A percentile compares a stretch with the other conserved stretches of the same genome.
phyloP scores from a whole-genome alignment of 1,140 invertebrate genomes.

The Maconellicoccus hirsutus region DNA sequence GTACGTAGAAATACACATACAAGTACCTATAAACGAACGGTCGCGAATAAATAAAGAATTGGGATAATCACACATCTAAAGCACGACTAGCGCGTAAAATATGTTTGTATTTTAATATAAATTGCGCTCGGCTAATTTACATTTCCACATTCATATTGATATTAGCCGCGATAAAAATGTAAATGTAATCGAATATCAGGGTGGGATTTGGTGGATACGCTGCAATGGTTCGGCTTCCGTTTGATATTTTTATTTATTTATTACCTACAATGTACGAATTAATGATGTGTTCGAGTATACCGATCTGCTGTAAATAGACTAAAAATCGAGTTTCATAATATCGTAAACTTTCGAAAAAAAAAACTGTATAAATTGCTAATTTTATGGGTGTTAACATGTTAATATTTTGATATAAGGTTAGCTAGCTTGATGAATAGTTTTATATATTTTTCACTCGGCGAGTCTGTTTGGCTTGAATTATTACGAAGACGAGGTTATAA shows the following conservation, averaged over 20 bases:
- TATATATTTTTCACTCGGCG: not conserved
- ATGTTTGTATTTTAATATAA: constrained; percentile 2
- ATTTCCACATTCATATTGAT: constrained; percentile 9
- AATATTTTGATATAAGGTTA: constrained; percentile 6
- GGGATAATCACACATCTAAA: no score
- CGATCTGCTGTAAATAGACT: no score
- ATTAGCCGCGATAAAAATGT: constrained; percentile 1
- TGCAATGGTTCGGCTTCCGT: constrained; percentile 6
- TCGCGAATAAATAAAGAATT: no score
- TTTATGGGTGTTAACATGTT: constrained; percentile 4
- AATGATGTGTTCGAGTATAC: not conserved
- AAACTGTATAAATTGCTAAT: not conserved
- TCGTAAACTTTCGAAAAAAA: no score
- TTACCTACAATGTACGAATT: constrained; percentile 9
- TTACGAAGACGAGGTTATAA: not conserved
- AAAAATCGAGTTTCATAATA: not conserved
- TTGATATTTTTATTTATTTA: constrained; percentile 6
- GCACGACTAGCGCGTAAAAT: not conserved
- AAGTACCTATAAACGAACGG: no score
- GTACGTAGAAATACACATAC: no score
- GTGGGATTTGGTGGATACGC: not conserved
- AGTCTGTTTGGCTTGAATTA: not conserved
- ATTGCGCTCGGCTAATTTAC: not conserved
- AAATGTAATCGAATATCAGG: not conserved
- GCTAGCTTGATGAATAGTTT: not conserved